Conservation (phyloP, 2,888 invertebrate genomes). For the Drepana falcataria region DNA sequence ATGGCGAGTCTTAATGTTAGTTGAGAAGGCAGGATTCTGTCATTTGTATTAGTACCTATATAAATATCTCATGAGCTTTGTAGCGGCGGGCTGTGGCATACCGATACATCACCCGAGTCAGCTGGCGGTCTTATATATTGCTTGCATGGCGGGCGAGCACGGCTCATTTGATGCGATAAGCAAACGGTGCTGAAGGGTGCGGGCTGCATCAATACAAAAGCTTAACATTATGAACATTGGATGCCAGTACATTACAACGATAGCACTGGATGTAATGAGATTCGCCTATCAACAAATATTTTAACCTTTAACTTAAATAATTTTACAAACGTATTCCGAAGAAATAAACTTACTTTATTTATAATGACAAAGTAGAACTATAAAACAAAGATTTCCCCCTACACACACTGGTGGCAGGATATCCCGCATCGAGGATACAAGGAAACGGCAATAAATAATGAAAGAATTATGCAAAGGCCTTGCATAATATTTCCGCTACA, state of each 20-base stretch:
- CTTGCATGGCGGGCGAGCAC: neutral
- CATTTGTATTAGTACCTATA: no score
- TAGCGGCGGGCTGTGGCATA: neutral
- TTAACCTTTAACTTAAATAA: no score
- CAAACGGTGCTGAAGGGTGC: neutral
- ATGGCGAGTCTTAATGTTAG: no score
- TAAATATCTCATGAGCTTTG: no score
- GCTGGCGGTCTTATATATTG: neutral
- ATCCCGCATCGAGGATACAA: neutral
- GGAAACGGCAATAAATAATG: neutral
- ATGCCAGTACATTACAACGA: no score
- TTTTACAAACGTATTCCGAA: neutral
- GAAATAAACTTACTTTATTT: neutral
- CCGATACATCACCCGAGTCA: neutral
- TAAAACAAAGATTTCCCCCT: neutral
- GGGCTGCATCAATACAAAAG: neutral
- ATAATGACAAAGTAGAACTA: neutral
- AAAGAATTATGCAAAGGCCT: neutral
- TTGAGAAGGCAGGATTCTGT: no score
- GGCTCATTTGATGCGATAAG: neutral
- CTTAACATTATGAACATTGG: neutral
- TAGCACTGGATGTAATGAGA: no score
- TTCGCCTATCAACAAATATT: no score
- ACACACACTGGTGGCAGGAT: neutral
- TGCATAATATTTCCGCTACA: neutral